Conservation (phyloP, 2,888 invertebrate species). For the Allacma fusca region DNA sequence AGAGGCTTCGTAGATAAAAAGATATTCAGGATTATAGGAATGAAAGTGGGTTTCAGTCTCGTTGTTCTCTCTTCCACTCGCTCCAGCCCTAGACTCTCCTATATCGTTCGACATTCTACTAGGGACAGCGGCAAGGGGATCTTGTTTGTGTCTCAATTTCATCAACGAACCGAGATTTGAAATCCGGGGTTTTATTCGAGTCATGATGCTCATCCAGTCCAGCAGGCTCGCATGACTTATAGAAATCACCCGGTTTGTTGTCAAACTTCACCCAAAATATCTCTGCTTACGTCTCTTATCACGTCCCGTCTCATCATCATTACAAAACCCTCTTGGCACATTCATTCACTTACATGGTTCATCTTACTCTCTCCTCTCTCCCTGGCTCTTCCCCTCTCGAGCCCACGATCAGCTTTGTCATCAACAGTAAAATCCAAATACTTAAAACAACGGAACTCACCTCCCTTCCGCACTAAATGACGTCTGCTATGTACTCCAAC, state of each 20-base stretch:
- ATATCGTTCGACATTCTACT: neutral
- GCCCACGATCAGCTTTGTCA: too few relatives aligned
- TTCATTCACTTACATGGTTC: neutral
- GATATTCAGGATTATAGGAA: neutral
- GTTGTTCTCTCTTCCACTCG: neutral
- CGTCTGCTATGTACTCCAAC: too few relatives aligned
- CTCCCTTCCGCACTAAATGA: too few relatives aligned
- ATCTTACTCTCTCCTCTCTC: neutral
- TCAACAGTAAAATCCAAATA: too few relatives aligned
- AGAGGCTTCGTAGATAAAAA: slow-evolving; percentile 3
- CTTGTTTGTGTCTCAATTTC: slow-evolving; percentile 35
- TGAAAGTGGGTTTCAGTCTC: neutral
- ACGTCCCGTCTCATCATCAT: neutral
- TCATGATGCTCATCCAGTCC: neutral
- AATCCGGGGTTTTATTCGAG: slow-evolving; percentile 26
- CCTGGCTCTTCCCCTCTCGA: neutral
- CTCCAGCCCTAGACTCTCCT: neutral
- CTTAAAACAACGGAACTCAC: too few relatives aligned
- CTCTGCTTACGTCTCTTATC: neutral
- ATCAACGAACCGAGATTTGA: slow-evolving; percentile 38
- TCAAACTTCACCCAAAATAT: neutral
- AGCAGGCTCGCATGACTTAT: neutral
- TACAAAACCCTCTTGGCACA: slow-evolving; percentile 9
- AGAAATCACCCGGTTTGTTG: neutral
- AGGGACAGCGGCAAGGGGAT: neutral